phyloP scores from a whole-genome alignment of 2,113 vertebrate species.

The Irena cyanogastra region DNA sequence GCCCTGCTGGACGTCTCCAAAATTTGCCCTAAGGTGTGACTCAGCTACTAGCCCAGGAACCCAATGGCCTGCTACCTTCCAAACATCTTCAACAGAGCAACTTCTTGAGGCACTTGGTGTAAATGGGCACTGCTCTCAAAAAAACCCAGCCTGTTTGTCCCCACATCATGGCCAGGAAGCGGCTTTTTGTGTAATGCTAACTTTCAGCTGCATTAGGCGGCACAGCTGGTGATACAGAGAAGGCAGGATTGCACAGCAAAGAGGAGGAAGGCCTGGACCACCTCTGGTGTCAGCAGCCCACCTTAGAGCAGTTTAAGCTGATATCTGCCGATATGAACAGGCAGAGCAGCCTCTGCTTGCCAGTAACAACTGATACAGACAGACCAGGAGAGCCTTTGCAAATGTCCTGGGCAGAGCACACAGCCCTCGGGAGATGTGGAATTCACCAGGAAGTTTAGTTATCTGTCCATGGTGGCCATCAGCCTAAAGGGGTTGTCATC shows the following conservation, averaged over 20 bases:
- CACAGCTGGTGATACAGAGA: background rate
- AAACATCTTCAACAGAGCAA: background rate
- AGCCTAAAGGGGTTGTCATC: background rate
- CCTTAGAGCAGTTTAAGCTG: background rate
- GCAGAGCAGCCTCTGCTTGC: background rate
- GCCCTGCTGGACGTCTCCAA: accelerated
- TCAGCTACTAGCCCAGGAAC: background rate
- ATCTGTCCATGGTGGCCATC: background rate
- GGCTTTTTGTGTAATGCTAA: background rate
- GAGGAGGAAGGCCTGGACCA: background rate
- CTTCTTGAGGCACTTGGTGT: background rate
- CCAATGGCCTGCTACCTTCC: background rate
- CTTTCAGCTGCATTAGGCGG: background rate
- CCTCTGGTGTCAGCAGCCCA: background rate
- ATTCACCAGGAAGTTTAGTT: background rate
- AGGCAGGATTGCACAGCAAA: background rate
- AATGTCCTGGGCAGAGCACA: background rate
- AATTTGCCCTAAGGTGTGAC: background rate
- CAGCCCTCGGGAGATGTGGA: background rate
- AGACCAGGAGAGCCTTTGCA: background rate
- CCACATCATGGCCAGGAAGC: background rate
- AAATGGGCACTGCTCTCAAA: background rate
- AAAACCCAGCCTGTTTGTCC: background rate
- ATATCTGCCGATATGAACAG: background rate
- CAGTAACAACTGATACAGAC: background rate